These are phyloP conservation scores for Brachyhypopomus gauderio DNA, from an alignment of 2,113 vertebrate genomes.

Conservation along the genomic window DNA sequence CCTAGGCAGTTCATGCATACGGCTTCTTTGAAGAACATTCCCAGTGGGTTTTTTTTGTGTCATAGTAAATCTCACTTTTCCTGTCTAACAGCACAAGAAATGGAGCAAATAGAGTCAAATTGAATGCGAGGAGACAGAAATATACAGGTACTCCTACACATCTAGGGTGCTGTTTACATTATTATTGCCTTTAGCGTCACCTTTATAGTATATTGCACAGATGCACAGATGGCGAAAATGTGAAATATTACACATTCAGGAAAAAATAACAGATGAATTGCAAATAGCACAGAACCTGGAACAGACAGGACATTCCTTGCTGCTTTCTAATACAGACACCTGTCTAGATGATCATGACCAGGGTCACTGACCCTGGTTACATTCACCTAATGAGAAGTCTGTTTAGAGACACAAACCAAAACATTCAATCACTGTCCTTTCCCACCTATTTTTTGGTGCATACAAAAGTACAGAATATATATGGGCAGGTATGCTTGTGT, in stretches of 20 bases:
- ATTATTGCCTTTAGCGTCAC: neutral
- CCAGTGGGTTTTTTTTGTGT: neutral
- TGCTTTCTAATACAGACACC: no score
- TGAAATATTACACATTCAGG: no score
- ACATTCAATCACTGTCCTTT: neutral
- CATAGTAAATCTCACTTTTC: neutral
- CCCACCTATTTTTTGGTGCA: neutral
- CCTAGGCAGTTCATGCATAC: neutral
- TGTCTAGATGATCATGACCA: no score
- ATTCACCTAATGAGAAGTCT: neutral
- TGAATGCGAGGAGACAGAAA: neutral
- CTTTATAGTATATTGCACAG: neutral
- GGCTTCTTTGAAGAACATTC: slow-evolving; percentile 14
- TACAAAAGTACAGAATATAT: neutral
- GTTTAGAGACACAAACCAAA: neutral
- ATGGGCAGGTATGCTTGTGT: neutral
- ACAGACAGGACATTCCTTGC: neutral
- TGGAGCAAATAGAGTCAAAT: neutral
- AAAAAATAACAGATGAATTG: no score
- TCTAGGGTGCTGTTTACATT: neutral
- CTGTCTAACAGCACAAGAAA: slow-evolving; percentile 1
- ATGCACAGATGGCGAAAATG: neutral
- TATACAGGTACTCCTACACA: neutral
- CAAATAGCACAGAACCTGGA: neutral
- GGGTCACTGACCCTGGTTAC: neutral